Evolutionary conservation across 2,113 vertebrate species (phyloP).

Genomic region (Rhineura floridana): DNA sequence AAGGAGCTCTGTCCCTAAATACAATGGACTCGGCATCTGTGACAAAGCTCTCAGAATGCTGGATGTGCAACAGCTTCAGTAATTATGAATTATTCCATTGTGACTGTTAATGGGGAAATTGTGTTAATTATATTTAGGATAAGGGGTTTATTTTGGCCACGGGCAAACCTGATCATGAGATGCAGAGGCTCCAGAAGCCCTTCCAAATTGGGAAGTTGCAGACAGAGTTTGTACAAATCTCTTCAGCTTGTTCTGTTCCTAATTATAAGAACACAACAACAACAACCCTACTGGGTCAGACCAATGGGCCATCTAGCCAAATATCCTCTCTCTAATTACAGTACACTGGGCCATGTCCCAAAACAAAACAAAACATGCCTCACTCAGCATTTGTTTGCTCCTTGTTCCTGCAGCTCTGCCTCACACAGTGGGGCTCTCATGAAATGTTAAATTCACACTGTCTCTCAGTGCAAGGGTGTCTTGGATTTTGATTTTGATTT

Average conservation of each 20-base stretch:
- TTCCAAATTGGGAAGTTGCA: background rate
- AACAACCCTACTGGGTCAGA: background rate
- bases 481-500: no score
- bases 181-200: background rate
- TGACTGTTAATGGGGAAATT: conserved; percentile 1
- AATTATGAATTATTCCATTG: background rate
- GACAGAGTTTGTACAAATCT: background rate
- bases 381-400: background rate
- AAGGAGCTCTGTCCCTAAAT: background rate
- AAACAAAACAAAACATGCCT: background rate
- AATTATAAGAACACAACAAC: background rate
- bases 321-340: conserved; percentile 5
- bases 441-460: background rate
- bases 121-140: background rate
- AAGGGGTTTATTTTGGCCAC: background rate
- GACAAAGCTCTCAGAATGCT: background rate
- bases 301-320: background rate
- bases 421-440: background rate
- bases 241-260: background rate
- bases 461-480: background rate
- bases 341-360: background rate
- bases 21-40: background rate
- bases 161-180: background rate
- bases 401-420: background rate
- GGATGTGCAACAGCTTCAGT: background rate